Evolutionary conservation across 64 coral and sea anemone species (phyloP).

Genomic region (Anthopleura sola): DNA sequence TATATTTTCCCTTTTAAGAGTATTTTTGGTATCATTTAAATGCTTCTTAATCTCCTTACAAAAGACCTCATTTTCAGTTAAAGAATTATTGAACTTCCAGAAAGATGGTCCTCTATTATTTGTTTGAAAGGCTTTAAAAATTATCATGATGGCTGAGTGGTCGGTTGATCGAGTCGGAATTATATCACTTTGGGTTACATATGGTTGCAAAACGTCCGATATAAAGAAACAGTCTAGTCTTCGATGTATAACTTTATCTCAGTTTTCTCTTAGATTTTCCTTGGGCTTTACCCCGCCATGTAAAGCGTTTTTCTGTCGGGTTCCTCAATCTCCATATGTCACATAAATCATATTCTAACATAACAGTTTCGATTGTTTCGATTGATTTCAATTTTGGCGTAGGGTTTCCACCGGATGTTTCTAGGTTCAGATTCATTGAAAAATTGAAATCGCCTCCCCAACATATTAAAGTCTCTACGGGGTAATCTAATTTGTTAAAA

Average conservation of each 20-base stretch:
- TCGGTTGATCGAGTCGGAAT: not conserved
- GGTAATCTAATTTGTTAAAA: not conserved
- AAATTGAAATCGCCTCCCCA: slow-evolving; percentile 4
- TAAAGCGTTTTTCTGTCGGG: not conserved
- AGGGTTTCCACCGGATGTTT: not conserved
- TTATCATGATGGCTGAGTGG: not conserved
- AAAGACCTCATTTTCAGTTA: not conserved
- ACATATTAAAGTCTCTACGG: not conserved
- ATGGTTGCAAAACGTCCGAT: not conserved
- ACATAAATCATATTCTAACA: not conserved
- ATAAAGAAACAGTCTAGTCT: slow-evolving; percentile 13
- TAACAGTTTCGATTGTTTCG: not conserved
- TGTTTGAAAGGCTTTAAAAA: not conserved
- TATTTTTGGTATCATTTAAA: not conserved
- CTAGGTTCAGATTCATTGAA: not conserved
- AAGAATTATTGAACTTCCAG: not conserved
- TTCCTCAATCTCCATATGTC: not conserved
- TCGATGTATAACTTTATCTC: not conserved
- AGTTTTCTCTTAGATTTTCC: not conserved
- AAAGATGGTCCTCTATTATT: not conserved
- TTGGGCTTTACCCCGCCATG: not conserved
- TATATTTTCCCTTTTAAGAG: not conserved
- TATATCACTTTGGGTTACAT: not conserved
- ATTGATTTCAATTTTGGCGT: not conserved
- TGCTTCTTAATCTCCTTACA: not conserved